Base-by-base conservation (phyloP, 2,113 vertebrate genomes). In the Odontophorus gujanensis region DNA sequence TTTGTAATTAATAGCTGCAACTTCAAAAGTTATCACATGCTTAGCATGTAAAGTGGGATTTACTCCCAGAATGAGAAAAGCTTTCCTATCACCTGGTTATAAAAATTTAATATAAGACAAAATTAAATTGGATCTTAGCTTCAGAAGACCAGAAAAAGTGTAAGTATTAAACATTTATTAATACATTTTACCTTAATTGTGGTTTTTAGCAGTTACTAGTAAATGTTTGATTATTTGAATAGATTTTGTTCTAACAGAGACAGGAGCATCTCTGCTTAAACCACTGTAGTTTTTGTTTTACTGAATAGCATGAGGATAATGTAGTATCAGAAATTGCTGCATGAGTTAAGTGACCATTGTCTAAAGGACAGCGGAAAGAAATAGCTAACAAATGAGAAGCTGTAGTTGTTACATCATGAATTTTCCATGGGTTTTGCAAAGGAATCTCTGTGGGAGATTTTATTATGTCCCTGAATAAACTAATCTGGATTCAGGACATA, bases 121-220 rank as follows among this genome's bases (percentile, higher is more conserved):
- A 83, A 94, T 84, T 87, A 83, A 68, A 82, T 86, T n/a, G 59
- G 58, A 81, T 89, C 62, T 86, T 95, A 61, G 36, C 68, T 95
- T 85, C 68, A 71, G 67, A 95, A 96, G 67, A 69, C 67, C 66
- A 72, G 79, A 94, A 91, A 93, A 94, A 88, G 78, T 87, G 8
- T 85, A 75, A 87, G 68, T 85, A 94, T 96, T 94, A 96, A 96
- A 93, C 92, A 95, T 93, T 96, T 96, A 87, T 96, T 92, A 91
- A 95, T 89, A 53, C 50, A 57, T 91, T 96, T 84, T 91, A 89
- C 47, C 58, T 81, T 95, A 89, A 95, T 96, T 95, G 63, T 94
- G 82, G 13, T 68, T 97, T 93, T 95, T 67, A 96, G 80, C 85
- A 82, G 80, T 73, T 90, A 36, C 88, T 84, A 84, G 61, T 79